These are phyloP conservation scores for Cephalopterus ornatus DNA, from an alignment of 2,113 vertebrate species.

Conservation along the genomic window DNA sequence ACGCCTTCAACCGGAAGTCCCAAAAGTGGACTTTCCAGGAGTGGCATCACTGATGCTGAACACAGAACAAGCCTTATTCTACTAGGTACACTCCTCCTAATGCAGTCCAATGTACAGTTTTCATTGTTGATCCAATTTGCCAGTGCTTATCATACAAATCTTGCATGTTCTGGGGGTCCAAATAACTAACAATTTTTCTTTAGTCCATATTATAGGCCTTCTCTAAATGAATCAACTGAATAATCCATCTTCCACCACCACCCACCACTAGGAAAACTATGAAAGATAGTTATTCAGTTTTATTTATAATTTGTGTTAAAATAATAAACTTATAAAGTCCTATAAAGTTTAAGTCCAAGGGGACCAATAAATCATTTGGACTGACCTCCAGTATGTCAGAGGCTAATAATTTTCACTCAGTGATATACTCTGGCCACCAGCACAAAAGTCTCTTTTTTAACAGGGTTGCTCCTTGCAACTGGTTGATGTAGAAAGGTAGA, in stretches of 20 bases:
- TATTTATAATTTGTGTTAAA: constrained; percentile 12
- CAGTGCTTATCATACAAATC: background rate
- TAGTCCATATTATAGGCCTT: background rate
- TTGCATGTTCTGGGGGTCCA: background rate
- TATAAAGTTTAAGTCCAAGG: background rate
- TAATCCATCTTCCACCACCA: background rate
- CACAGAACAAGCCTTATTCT: background rate
- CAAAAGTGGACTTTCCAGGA: background rate
- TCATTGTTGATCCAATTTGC: background rate
- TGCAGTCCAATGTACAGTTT: background rate
- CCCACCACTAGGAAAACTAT: background rate
- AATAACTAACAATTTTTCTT: background rate
- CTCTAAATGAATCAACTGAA: background rate
- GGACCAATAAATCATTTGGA: background rate
- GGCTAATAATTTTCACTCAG: constrained; percentile 5
- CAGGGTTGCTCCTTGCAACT: background rate
- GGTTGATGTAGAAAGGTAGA: background rate
- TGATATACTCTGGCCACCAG: background rate
- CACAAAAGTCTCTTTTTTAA: background rate
- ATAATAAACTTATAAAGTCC: background rate
- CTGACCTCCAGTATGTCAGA: background rate
- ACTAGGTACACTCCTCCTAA: background rate
- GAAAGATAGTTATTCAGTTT: background rate
- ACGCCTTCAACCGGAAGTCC: background rate
- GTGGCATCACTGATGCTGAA: fast-evolving